phyloP scores from a whole-genome alignment of 30 jellyfish, hydroid and myxozoan species.

The Calvadosia cruxmelitensis region DNA sequence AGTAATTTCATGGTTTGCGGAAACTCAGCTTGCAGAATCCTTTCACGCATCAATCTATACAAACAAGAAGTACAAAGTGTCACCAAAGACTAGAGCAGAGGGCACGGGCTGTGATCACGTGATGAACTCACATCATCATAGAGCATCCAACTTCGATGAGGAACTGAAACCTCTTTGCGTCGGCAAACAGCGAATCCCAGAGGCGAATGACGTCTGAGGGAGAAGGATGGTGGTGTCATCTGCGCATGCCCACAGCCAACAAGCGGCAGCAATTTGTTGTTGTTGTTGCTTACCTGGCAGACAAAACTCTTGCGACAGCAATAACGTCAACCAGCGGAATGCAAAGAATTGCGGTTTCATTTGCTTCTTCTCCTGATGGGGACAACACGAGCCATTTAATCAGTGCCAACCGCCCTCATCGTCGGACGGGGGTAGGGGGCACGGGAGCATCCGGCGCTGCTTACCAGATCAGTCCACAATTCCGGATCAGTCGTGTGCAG shows the following conservation, averaged over 20 bases:
- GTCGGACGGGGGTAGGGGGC: too few relatives aligned
- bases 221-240: too few relatives aligned
- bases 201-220: constrained; percentile 83
- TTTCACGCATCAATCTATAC: constrained; percentile 60
- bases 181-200: constrained; percentile 98
- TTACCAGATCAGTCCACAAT: constrained; percentile 64
- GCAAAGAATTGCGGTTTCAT: constrained; percentile 96
- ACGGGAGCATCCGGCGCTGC: background rate
- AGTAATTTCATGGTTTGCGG: constrained; percentile 74
- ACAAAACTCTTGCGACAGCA: constrained; percentile 79
- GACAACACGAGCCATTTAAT: too few relatives aligned
- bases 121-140: constrained; percentile 69
- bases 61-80: background rate
- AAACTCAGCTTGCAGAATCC: constrained; percentile 56
- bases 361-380: constrained; percentile 56
- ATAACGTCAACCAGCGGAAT: constrained; percentile 93
- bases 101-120: background rate
- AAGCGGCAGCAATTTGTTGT: too few relatives aligned
- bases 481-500: constrained; percentile 63
- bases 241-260: too few relatives aligned
- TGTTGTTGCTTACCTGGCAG: too few relatives aligned
- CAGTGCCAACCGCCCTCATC: too few relatives aligned
- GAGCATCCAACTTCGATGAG: constrained; percentile 73
- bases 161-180: constrained; percentile 64
- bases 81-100: background rate